phyloP scores from a whole-genome alignment of 1,140 invertebrate species.

The Drosophila kikkawai region DNA sequence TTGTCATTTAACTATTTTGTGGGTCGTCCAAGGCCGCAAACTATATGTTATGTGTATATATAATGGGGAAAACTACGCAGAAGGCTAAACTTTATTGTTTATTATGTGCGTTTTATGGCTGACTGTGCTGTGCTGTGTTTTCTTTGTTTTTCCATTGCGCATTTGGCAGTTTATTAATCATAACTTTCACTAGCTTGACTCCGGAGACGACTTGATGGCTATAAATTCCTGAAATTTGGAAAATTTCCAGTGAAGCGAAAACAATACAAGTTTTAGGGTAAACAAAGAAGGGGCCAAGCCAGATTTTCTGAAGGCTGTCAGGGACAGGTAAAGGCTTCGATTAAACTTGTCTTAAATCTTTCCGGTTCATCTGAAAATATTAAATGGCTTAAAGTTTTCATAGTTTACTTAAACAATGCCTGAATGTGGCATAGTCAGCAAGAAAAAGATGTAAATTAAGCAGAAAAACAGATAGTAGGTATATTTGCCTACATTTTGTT shows the following conservation, averaged over 20 bases:
- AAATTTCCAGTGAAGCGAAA: conserved; percentile 16
- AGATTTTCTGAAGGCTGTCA: neutral
- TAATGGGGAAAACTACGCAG: conserved; percentile 10
- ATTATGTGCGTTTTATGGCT: conserved; percentile 29
- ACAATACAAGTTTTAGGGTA: conserved; percentile 17
- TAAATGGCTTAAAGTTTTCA: neutral
- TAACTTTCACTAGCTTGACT: conserved; percentile 23
- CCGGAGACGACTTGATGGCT: conserved; percentile 5
- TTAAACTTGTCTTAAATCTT: neutral
- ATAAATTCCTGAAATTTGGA: conserved; percentile 27
- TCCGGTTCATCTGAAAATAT: neutral
- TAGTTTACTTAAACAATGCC: neutral
- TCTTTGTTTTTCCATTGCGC: conserved; percentile 12
- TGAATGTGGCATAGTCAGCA: neutral
- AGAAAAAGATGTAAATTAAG: neutral
- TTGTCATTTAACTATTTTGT: conserved; percentile 39
- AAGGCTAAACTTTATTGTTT: conserved; percentile 41
- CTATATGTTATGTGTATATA: neutral
- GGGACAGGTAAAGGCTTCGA: neutral
- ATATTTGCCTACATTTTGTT: neutral
- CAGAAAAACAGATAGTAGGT: no score
- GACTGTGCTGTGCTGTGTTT: conserved; percentile 11
- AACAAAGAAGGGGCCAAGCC: neutral
- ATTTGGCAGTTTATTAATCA: conserved; percentile 47
- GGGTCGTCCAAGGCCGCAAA: conserved; percentile 2